Evolutionary conservation across 2,113 vertebrate genomes (phyloP).

Genomic region (Condylura cristata): DNA sequence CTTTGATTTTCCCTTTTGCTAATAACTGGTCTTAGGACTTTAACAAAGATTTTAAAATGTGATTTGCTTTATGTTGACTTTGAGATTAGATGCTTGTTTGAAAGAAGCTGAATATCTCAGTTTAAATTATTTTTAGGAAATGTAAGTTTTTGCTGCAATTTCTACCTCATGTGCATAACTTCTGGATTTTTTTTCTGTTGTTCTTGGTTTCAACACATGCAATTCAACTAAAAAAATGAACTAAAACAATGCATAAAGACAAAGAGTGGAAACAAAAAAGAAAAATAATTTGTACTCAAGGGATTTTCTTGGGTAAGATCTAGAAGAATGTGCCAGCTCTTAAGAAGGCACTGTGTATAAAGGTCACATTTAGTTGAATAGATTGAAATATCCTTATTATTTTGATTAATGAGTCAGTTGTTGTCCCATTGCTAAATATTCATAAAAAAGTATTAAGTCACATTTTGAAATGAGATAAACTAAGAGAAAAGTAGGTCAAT

Average conservation of each 20-base stretch:
- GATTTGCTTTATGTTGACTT: neutral
- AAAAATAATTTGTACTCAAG: slow-evolving; percentile 54
- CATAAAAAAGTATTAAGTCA: slow-evolving; percentile 59
- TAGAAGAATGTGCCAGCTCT: neutral
- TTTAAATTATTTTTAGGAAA: slow-evolving; percentile 45
- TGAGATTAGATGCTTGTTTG: neutral
- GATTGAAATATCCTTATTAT: slow-evolving; percentile 66
- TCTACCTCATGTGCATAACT: neutral
- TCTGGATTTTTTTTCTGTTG: neutral
- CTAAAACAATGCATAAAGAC: neutral
- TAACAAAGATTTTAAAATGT: neutral
- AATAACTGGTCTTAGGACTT: slow-evolving; percentile 38
- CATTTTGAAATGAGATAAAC: slow-evolving; percentile 60
- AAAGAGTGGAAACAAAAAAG: slow-evolving; percentile 46
- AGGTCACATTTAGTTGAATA: slow-evolving; percentile 42
- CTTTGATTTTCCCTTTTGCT: slow-evolving; percentile 15
- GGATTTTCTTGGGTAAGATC: neutral
- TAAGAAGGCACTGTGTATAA: slow-evolving; percentile 15
- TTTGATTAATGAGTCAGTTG: slow-evolving; percentile 65
- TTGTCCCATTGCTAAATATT: slow-evolving; percentile 68
- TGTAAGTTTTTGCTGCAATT: neutral
- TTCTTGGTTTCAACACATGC: neutral
- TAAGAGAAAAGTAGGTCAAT: slow-evolving; percentile 45
- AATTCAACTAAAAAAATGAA: slow-evolving; percentile 13
- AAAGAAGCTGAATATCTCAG: neutral